These are phyloP conservation scores for Melolontha melolontha DNA, from an alignment of 2,888 invertebrate species.

Conservation along the genomic window DNA sequence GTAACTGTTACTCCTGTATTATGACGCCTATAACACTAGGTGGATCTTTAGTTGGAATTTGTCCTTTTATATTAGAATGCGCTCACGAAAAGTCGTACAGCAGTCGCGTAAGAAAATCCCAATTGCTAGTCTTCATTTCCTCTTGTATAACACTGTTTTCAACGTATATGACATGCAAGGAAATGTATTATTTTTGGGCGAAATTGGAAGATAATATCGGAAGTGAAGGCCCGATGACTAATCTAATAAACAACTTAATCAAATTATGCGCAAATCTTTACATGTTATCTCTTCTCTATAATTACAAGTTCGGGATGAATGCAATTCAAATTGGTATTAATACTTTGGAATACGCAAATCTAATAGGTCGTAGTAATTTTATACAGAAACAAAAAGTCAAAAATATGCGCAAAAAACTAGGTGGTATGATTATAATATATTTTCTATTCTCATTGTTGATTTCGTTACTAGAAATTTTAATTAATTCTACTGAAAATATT, in stretches of 20 bases:
- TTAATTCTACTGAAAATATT: background rate
- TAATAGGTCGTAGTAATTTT: slow-evolving; percentile 1
- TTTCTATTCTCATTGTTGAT: background rate
- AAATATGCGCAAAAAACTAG: background rate
- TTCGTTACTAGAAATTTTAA: background rate
- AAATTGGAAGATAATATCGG: background rate
- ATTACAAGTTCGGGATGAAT: background rate
- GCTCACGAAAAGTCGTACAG: slow-evolving; percentile 1
- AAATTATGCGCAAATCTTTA: background rate
- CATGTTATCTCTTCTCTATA: background rate
- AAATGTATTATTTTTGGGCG: slow-evolving; percentile 3
- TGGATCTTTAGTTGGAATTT: background rate
- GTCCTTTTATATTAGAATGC: background rate
- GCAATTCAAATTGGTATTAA: slow-evolving; percentile 2
- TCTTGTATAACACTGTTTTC: background rate
- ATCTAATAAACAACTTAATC: background rate
- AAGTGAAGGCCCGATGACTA: background rate
- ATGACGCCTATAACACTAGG: background rate
- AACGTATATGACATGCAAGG: background rate
- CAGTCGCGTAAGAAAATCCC: background rate
- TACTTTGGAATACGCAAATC: background rate
- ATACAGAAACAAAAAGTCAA: background rate
- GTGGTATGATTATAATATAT: background rate
- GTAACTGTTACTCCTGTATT: slow-evolving; percentile 1
- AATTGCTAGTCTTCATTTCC: background rate